These are phyloP conservation scores for Notothenia rossii DNA, from an alignment of 2,113 vertebrate genomes.

Conservation along the genomic window DNA sequence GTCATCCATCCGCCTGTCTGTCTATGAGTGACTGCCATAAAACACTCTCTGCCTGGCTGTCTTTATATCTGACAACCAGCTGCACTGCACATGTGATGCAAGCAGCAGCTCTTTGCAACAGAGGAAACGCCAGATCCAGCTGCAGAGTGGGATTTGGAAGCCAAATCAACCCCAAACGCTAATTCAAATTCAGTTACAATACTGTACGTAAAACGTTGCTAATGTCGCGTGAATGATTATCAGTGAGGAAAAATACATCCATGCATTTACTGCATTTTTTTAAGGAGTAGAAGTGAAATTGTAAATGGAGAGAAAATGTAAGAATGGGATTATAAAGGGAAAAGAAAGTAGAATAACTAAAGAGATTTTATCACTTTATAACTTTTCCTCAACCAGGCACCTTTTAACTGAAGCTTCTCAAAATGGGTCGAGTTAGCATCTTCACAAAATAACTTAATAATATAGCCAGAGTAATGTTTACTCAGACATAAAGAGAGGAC, in stretches of 20 bases:
- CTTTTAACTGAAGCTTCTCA: constrained; percentile 7
- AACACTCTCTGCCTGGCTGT: constrained; percentile 38
- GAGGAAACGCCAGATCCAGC: constrained; percentile 15
- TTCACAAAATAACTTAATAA: constrained; percentile 1
- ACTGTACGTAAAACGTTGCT: no score
- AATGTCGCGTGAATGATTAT: no score
- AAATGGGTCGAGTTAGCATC: neutral
- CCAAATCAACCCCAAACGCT: no score
- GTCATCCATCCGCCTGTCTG: constrained; percentile 65
- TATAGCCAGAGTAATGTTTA: neutral
- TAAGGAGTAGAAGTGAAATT: no score
- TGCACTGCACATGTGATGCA: constrained; percentile 25
- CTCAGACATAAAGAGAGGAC: constrained; percentile 1
- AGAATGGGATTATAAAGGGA: no score
- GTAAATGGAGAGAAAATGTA: no score
- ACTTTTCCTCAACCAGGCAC: neutral
- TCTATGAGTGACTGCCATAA: constrained; percentile 59
- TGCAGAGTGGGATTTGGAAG: constrained; percentile 4
- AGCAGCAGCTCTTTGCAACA: neutral
- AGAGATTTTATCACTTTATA: no score
- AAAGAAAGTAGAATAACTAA: no score
- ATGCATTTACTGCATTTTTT: no score
- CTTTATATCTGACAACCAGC: constrained; percentile 24
- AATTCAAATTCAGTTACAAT: no score
- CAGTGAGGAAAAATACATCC: no score